Evolutionary conservation across 2,888 invertebrate genomes (phyloP).

Genomic region (Hirtodrosophila alboralis): DNA sequence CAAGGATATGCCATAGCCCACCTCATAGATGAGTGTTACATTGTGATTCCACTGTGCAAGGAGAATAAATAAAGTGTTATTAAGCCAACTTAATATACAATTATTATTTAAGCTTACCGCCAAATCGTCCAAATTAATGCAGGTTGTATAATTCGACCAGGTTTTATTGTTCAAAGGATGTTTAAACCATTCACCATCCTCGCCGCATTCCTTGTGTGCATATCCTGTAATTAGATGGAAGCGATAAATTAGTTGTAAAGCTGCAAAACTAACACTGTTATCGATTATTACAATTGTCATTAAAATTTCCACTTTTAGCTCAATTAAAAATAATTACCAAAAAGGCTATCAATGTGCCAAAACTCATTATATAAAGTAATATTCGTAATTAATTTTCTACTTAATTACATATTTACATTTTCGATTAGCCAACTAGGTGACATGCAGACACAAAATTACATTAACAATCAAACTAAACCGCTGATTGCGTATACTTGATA

Average conservation of each 20-base stretch:
- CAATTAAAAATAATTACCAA: no score
- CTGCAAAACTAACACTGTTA: no score
- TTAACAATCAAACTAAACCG: slow-evolving; percentile 3
- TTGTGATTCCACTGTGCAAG: slow-evolving; percentile 88
- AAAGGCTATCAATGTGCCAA: neutral
- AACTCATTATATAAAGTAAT: slow-evolving; percentile 1
- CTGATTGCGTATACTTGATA: slow-evolving; percentile 30
- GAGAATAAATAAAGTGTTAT: neutral
- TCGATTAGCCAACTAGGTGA: slow-evolving; percentile 18
- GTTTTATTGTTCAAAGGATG: slow-evolving; percentile 90
- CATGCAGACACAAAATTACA: slow-evolving; percentile 4
- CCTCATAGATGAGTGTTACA: slow-evolving; percentile 91
- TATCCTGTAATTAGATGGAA: slow-evolving; percentile 85
- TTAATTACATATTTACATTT: slow-evolving; percentile 24
- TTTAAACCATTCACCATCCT: slow-evolving; percentile 92
- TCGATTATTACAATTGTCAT: no score
- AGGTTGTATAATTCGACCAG: slow-evolving; percentile 97
- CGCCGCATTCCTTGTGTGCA: slow-evolving; percentile 92
- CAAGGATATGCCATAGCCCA: slow-evolving; percentile 94
- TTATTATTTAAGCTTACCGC: slow-evolving; percentile 84
- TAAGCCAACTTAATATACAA: slow-evolving; percentile 18
- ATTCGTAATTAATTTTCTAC: slow-evolving; percentile 14
- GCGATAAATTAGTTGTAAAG: no score
- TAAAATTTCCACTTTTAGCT: no score
- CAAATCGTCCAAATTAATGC: slow-evolving; percentile 89